Evolutionary conservation across 1,140 invertebrate species (phyloP), one percentile per base, ranked within the genome.

Genomic region (Penaeus japonicus): DNA sequence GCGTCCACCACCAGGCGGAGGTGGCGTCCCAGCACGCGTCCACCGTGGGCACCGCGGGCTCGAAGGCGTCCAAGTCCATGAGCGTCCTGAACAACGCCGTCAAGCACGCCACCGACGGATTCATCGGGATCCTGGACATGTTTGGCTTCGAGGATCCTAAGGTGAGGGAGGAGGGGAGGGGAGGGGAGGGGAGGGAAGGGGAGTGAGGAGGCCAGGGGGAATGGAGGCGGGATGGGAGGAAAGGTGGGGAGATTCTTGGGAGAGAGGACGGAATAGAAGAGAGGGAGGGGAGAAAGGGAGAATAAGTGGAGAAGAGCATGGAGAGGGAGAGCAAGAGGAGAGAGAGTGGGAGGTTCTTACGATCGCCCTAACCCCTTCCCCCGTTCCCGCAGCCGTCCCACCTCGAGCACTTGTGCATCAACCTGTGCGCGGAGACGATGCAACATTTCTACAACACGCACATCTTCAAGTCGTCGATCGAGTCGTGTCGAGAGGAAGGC

Each of bases 401-500:
- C 91, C 93, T 99, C 90, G 97, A 98, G 92, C 97, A 98, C 92
- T 93, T 99, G 24, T 99, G 97, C 93, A 97, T 98, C 90, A 98
- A 99, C 93, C 93, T 99, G 70, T 98, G 97, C 92, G 97, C 97
- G 0, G 98, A 99, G 93, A 98, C 97, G 24, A 98, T 99, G 96
- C 97, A 99, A 92, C 97, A 98, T 92, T 98, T 98, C 92, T 99
- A 98, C 93, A 98, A 98, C 92, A 98, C 97, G 54, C 97, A 98
- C 92, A 97, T 98, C 88, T 98, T 99, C 93, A 98, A 98, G 93
- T 97, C 96, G 12, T 97, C 96, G 83, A 97, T 98, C 87, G 97
- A 98, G 93, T 97, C 97, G 65, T 98, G 97, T 92, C 94, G 96
- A 84, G 97, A 98, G 92, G 98, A 99, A 94, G 97, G 97, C 39